Percentiles rank a stretch among this genome's conserved stretches.
Evolutionary conservation across 2,113 vertebrate genomes (phyloP).

Genomic region (Scolopax mira): DNA sequence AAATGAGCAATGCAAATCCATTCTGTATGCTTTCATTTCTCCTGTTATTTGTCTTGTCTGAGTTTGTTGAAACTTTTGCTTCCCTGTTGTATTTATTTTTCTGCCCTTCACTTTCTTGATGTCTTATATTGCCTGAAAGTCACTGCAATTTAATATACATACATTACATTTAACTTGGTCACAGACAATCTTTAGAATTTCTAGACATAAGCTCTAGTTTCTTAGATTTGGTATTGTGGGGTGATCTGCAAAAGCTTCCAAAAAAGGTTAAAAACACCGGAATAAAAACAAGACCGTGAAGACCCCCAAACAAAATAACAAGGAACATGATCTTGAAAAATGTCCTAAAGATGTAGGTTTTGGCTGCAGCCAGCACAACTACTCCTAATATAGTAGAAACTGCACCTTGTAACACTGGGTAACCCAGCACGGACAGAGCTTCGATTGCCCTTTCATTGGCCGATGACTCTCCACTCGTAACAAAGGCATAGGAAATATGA

Average conservation of each 20-base stretch:
- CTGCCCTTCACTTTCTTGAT: not conserved
- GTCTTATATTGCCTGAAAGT: not conserved
- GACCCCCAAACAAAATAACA: slow-evolving; percentile 71
- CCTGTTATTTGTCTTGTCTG: not conserved
- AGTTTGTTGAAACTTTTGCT: not conserved
- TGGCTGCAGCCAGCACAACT: slow-evolving; percentile 68
- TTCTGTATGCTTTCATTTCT: not conserved
- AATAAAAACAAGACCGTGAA: slow-evolving; percentile 83
- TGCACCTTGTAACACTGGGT: slow-evolving; percentile 79
- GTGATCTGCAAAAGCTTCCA: slow-evolving; percentile 26
- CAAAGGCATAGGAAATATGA: slow-evolving; percentile 85
- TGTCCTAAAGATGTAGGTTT: slow-evolving; percentile 81
- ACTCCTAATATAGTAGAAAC: slow-evolving; percentile 80
- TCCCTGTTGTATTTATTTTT: not conserved
- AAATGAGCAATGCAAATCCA: not conserved
- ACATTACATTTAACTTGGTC: not conserved
- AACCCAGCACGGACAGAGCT: slow-evolving; percentile 78
- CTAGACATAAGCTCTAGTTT: slow-evolving; percentile 26
- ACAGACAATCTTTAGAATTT: not conserved
- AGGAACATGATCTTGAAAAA: slow-evolving; percentile 90
- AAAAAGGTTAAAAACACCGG: slow-evolving; percentile 79
- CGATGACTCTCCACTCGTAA: slow-evolving; percentile 60
- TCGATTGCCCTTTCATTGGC: slow-evolving; percentile 71
- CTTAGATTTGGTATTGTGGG: not conserved
- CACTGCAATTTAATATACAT: not conserved